These are phyloP conservation scores for Bufo bufo DNA, from an alignment of 2,113 vertebrate species.

Conservation along the genomic window DNA sequence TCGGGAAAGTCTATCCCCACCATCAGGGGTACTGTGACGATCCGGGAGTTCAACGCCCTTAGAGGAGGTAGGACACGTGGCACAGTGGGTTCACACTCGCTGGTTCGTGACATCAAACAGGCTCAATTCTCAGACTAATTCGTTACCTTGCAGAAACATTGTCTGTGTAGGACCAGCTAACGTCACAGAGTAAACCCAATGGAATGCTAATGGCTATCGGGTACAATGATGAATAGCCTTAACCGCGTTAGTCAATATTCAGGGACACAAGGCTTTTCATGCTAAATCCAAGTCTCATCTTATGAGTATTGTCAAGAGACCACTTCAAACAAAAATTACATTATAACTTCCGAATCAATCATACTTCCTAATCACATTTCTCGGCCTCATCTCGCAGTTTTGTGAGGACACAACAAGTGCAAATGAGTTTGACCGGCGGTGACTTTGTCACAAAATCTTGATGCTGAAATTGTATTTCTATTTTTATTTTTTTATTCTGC, in stretches of 20 bases:
- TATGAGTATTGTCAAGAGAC: not conserved
- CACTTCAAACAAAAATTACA: not conserved
- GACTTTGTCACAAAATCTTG: not conserved
- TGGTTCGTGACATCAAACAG: too few species aligned
- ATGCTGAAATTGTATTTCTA: not conserved
- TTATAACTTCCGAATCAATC: not conserved
- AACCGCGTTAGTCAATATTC: not conserved
- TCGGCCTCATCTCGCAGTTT: not conserved
- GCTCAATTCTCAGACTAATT: not conserved
- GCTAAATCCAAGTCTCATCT: not conserved
- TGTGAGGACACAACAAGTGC: not conserved
- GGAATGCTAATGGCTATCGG: not conserved
- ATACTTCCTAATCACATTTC: conserved; percentile 3
- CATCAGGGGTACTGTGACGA: too few species aligned
- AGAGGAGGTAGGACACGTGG: too few species aligned
- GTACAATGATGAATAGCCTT: not conserved
- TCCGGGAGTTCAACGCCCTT: too few species aligned
- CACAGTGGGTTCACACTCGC: too few species aligned
- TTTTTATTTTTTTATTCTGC: not conserved
- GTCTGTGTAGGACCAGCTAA: not conserved
- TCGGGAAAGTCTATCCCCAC: too few species aligned
- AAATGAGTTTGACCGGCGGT: not conserved
- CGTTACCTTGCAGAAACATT: not conserved
- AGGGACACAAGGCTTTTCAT: not conserved
- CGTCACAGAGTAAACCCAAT: not conserved